These are phyloP conservation scores for Argyresthia goedartella DNA, from an alignment of 2,888 invertebrate genomes.

Conservation along the genomic window DNA sequence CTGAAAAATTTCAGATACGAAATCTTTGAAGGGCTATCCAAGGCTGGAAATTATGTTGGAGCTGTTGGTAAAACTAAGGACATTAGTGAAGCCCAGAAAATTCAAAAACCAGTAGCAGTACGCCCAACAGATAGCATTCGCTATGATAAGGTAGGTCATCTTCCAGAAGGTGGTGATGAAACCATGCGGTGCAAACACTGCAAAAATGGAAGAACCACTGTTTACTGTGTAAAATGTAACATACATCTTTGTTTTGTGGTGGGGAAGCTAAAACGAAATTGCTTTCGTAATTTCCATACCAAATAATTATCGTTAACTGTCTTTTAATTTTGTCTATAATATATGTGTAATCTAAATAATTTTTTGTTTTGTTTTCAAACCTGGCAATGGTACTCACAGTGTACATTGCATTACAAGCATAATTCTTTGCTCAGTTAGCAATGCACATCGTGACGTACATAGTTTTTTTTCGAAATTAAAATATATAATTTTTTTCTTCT, in stretches of 20 bases:
- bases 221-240: neutral
- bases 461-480: neutral
- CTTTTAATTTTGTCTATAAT: neutral
- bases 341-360: neutral
- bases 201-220: neutral
- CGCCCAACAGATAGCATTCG: neutral
- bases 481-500: neutral
- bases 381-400: neutral
- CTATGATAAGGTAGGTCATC: neutral
- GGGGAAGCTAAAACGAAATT: neutral
- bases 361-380: neutral
- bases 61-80: neutral
- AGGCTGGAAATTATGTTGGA: neutral
- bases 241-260: neutral
- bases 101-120: neutral
- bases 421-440: neutral
- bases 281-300: neutral
- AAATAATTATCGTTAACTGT: neutral
- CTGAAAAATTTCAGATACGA: neutral
- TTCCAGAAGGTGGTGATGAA: neutral
- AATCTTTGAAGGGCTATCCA: neutral
- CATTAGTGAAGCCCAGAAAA: neutral
- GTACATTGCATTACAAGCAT: neutral
- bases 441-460: neutral
- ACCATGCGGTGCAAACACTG: neutral